Evolutionary conservation across 2,113 vertebrate genomes (phyloP).

Genomic region (Anhinga anhinga): DNA sequence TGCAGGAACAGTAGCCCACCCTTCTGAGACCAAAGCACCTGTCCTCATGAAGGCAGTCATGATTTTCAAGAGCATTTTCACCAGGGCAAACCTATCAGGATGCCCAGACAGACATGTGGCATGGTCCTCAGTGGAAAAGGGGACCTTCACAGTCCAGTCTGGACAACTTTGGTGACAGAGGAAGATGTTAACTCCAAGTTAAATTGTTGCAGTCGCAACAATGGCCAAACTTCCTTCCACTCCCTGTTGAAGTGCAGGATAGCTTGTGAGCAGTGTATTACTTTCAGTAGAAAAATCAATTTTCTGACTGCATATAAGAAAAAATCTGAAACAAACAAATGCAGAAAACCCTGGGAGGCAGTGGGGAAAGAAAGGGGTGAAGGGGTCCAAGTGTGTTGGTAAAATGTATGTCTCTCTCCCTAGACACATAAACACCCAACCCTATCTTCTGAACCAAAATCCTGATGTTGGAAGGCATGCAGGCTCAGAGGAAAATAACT

Average conservation of each 20-base stretch:
- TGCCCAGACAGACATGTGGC: not conserved
- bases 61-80: not conserved
- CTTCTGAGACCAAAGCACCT: not conserved
- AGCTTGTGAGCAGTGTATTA: not conserved
- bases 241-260: not conserved
- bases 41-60: not conserved
- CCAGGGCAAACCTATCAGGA: not conserved
- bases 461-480: constrained; percentile 13
- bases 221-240: not conserved
- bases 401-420: not conserved
- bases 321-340: not conserved
- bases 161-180: not conserved
- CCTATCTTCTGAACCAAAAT: constrained; percentile 18
- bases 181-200: not conserved
- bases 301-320: not conserved
- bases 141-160: not conserved
- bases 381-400: not conserved
- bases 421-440: not conserved
- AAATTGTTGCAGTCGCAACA: not conserved
- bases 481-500: constrained; percentile 58
- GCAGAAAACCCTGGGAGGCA: not conserved
- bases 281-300: not conserved
- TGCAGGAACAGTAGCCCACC: not conserved
- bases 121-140: not conserved
- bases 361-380: not conserved